phyloP scores from a whole-genome alignment of 2,113 vertebrate species.

The Clupea harengus region DNA sequence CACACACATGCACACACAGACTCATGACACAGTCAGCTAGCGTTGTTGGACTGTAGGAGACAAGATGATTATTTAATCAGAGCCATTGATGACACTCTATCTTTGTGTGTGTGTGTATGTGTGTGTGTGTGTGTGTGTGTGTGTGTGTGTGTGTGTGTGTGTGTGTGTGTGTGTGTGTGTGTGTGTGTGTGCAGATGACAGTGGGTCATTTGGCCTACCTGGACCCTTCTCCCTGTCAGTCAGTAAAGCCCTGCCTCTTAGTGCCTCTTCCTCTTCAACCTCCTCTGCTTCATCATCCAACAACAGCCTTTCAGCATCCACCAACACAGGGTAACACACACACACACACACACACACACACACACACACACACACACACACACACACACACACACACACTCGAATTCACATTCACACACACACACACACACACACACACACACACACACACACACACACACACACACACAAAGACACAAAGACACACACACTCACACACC shows the following conservation, averaged over 20 bases:
- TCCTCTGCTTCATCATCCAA: conserved; percentile 70
- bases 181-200: conserved; percentile 67
- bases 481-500: not conserved
- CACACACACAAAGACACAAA: not conserved
- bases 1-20: not conserved
- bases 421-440: not conserved
- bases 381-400: not conserved
- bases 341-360: not conserved
- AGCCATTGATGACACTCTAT: too few relatives aligned
- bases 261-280: conserved; percentile 67
- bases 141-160: not conserved
- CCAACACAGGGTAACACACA: not conserved
- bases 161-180: conserved; percentile 1
- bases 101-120: not conserved
- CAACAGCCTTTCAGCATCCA: not conserved
- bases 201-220: conserved; percentile 61
- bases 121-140: conserved; percentile 27
- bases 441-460: not conserved
- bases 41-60: not conserved
- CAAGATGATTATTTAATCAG: not conserved
- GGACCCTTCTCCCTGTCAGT: conserved; percentile 74
- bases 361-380: not conserved
- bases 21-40: not conserved
- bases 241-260: conserved; percentile 76
- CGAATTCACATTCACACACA: not conserved